Percentiles rank a stretch among this genome's conserved stretches.
Conservation (phyloP, 2,888 invertebrate species). For the Helicoverpa assulta region DNA sequence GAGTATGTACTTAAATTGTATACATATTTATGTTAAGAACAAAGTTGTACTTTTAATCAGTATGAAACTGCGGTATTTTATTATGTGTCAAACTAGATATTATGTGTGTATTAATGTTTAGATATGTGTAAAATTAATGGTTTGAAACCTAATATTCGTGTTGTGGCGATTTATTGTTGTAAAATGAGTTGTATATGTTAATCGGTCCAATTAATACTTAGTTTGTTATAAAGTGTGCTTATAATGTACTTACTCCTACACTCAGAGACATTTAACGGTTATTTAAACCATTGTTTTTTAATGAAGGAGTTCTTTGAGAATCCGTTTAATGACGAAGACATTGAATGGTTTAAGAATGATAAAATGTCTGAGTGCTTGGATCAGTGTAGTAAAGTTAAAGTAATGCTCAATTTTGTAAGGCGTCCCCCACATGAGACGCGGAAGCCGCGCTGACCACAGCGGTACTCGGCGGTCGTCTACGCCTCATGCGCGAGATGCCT, state of each 20-base stretch:
- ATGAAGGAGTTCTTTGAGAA: too few species aligned
- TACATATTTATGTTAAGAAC: constrained; percentile 2
- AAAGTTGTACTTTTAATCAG: not conserved
- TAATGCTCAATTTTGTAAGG: constrained; percentile 64
- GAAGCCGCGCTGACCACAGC: too few species aligned
- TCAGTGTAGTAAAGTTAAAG: constrained; percentile 33
- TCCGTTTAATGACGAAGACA: too few species aligned
- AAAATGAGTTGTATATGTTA: constrained; percentile 22
- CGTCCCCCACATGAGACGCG: too few species aligned
- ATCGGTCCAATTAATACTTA: constrained; percentile 21
- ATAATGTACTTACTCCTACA: too few species aligned
- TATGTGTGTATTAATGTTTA: constrained; percentile 12
- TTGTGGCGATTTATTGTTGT: constrained; percentile 24
- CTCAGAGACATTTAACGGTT: too few species aligned
- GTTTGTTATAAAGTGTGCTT: constrained; percentile 11
- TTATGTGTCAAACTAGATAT: constrained; percentile 48
- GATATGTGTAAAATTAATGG: not conserved
- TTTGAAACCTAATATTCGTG: constrained; percentile 15
- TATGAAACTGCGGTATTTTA: constrained; percentile 24
- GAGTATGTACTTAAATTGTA: constrained; percentile 21
- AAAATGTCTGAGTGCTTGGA: too few species aligned
- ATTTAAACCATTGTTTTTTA: too few species aligned
- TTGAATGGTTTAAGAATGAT: too few species aligned
- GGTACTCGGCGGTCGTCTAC: too few species aligned
- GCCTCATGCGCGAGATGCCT: too few species aligned